phyloP scores from a whole-genome alignment of 2,797 vertebrate species.

The Pogoniulus pusillus region DNA sequence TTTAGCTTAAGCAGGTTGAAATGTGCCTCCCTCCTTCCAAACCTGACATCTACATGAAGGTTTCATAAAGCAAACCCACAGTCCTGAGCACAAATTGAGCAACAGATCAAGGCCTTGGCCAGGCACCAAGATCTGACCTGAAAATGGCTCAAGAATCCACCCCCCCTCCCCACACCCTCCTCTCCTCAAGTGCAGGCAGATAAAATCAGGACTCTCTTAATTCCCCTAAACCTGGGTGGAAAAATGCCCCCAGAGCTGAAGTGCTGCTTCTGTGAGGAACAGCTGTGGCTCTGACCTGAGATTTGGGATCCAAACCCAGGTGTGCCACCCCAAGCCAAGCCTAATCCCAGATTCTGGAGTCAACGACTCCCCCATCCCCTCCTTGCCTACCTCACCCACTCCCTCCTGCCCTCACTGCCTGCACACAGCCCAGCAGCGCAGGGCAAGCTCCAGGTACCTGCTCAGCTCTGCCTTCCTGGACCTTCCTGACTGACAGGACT shows the following conservation, averaged over 20 bases:
- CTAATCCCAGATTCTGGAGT: not conserved
- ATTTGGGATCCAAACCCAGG: not conserved
- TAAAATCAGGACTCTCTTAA: not conserved
- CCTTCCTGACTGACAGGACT: not conserved
- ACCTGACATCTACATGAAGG: not conserved
- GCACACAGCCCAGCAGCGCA: not conserved
- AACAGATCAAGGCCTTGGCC: not conserved
- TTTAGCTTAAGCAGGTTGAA: not conserved
- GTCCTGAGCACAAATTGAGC: not conserved
- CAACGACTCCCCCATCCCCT: not conserved
- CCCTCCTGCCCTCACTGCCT: not conserved
- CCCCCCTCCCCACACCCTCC: not conserved
- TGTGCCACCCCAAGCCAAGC: not conserved
- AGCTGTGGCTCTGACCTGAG: not conserved
- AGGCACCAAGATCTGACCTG: not conserved
- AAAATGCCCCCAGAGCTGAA: not conserved
- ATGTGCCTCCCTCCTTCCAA: not conserved
- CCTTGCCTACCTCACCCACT: not conserved
- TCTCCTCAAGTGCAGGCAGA: not conserved
- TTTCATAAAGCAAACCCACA: not conserved
- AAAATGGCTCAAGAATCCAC: not conserved
- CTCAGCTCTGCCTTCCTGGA: rapidly evolving
- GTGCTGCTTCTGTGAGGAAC: not conserved
- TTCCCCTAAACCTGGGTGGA: not conserved
- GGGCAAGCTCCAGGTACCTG: not conserved